phyloP scores from a whole-genome alignment of 2,888 invertebrate species.

The Sphinx pinastri region DNA sequence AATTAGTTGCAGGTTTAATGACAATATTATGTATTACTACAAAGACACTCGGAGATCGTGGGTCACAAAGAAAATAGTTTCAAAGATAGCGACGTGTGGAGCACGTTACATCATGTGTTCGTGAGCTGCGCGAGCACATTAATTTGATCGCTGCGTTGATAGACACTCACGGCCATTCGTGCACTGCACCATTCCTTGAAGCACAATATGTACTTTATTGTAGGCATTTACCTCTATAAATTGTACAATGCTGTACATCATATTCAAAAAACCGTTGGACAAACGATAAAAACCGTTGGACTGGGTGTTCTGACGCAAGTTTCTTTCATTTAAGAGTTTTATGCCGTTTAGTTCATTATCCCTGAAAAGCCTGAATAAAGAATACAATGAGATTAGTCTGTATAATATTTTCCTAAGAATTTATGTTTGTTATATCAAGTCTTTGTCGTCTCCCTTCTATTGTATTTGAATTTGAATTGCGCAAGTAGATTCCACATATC shows the following conservation, averaged over 20 bases:
- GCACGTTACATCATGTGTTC: conserved; percentile 51
- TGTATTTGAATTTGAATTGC: conserved; percentile 3
- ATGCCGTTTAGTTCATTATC: no score
- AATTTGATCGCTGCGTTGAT: conserved; percentile 65
- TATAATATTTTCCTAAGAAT: not conserved
- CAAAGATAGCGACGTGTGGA: conserved; percentile 55
- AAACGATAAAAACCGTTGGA: not conserved
- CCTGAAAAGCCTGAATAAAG: no score
- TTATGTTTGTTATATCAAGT: not conserved
- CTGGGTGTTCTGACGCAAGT: no score
- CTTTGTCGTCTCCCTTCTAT: not conserved
- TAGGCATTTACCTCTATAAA: not conserved
- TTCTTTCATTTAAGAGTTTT: no score
- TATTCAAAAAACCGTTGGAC: not conserved
- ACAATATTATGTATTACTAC: not conserved
- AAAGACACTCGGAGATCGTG: conserved; percentile 25
- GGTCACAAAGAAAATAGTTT: conserved; percentile 42
- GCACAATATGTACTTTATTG: not conserved
- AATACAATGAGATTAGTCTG: not conserved
- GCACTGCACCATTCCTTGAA: conserved; percentile 37
- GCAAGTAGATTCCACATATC: not conserved
- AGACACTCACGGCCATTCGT: conserved; percentile 66
- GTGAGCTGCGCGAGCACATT: conserved; percentile 52
- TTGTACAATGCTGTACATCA: not conserved
- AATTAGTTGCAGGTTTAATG: not conserved